Base-by-base conservation (phyloP, 2,888 invertebrate species). In the Byasa hedistus region DNA sequence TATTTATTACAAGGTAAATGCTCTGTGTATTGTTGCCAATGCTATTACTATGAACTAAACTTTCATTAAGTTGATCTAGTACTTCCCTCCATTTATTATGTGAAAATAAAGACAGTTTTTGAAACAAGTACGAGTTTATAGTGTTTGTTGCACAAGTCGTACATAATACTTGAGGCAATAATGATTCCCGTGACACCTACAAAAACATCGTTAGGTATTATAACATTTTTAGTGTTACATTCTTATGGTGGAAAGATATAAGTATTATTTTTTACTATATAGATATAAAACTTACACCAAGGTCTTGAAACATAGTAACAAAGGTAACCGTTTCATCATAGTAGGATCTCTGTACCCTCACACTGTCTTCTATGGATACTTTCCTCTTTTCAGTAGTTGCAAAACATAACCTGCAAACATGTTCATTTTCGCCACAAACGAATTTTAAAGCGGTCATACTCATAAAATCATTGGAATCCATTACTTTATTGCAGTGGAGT, bases 361-460 rank as follows among this genome's bases (percentile, higher is more conserved):
- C 75, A 59, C 32, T 69, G 44, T 86, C 84, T 19, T 85, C 79
- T 23, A 90, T 66, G 5, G 70, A 73, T 17, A 83, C 69, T 71
- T 77, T 79, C 69, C 75, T 69, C 0, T 73, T 70, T 24, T 79
- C 75, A 0, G 82, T 83, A 2, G 73, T 69, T 69, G 76, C 73
- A 69, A 88, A 85, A 83, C 90, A 90, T 81, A 90, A 83, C 83
- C 89, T 88, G 72, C 90, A 90, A 73, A 89, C 70, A 32, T 81
- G 75, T 57, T 79, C 78, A 23, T 76, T 75, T 62, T 83, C 81
- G 5, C 82, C 82, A 17, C 81, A 74, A 4, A 89, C 58, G 63
- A 77, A 89, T 69, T 80, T 84, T n/a, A 86, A 64, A 2, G 78
- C 85, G 12, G 79, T 72, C 63, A 76, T 70, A 17, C 70, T 72